A percentile compares a stretch with the other conserved stretches of the same genome.
phyloP scores from a whole-genome alignment of 2,113 vertebrate species.

The Cyprinus carpio region DNA sequence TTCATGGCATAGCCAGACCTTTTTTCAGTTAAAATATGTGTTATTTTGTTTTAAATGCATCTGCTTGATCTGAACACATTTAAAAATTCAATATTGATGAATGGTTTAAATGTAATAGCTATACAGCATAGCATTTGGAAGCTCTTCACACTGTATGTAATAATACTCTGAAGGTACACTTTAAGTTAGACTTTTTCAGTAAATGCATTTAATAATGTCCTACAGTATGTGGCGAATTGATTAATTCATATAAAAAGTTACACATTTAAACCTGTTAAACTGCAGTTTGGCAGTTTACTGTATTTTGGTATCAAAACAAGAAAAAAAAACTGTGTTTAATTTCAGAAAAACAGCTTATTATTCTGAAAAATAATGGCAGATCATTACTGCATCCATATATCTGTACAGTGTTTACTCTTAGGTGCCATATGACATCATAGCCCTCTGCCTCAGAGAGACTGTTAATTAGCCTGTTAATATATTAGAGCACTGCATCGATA shows the following conservation, averaged over 20 bases:
- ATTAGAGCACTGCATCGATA: slow-evolving; percentile 95
- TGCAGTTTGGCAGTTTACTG: neutral
- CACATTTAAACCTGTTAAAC: neutral
- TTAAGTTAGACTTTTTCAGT: neutral
- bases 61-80: neutral
- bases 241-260: neutral
- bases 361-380: neutral
- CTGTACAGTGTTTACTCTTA: slow-evolving; percentile 10
- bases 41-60: neutral
- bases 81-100: neutral
- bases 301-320: neutral
- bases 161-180: neutral
- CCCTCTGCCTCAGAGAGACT: slow-evolving; percentile 72
- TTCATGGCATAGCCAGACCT: neutral
- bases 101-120: too few relatives aligned
- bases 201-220: neutral
- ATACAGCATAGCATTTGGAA: neutral
- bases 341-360: neutral
- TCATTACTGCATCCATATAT: neutral
- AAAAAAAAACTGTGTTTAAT: neutral
- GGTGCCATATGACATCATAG: slow-evolving; percentile 11
- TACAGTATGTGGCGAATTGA: neutral
- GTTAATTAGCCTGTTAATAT: slow-evolving; percentile 98
- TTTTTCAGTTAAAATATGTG: neutral
- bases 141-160: neutral